Percentiles rank a stretch among this genome's conserved stretches.
These are phyloP conservation scores for Etheostoma cragini DNA, from an alignment of 2,113 vertebrate genomes.

Conservation along the genomic window DNA sequence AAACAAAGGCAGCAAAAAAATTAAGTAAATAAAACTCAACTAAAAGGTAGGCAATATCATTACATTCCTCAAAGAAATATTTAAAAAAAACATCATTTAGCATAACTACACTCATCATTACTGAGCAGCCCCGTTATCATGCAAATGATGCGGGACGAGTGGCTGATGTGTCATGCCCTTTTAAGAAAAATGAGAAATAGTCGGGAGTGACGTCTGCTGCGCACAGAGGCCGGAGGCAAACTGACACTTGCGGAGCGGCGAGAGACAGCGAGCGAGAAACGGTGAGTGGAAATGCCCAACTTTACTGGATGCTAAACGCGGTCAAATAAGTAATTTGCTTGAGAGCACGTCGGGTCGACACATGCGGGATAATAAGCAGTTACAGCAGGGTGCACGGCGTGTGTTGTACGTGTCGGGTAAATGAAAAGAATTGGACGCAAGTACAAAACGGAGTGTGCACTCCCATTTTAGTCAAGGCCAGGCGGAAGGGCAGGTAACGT, in stretches of 20 bases:
- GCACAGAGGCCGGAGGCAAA: constrained; percentile 71
- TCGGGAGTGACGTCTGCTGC: constrained; percentile 79
- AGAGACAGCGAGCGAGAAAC: constrained; percentile 81
- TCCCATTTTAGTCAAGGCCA: constrained; percentile 82
- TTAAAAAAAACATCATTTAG: too few species aligned
- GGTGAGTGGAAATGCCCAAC: constrained; percentile 78
- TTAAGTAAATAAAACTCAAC: too few species aligned
- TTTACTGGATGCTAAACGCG: constrained; percentile 56
- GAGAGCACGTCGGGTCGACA: not conserved
- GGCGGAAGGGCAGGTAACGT: constrained; percentile 82
- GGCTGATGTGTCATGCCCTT: constrained; percentile 76
- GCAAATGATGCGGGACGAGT: constrained; percentile 42
- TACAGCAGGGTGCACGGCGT: not conserved
- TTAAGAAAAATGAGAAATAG: constrained; percentile 78
- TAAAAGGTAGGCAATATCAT: too few species aligned
- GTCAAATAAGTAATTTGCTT: constrained; percentile 25
- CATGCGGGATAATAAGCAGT: not conserved
- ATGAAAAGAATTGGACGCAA: constrained; percentile 58
- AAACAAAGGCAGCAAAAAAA: too few species aligned
- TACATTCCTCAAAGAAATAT: too few species aligned
- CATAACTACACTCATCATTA: not conserved
- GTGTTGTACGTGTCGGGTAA: constrained; percentile 3
- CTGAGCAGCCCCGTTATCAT: constrained; percentile 34
- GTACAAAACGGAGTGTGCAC: constrained; percentile 66
- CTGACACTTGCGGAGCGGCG: constrained; percentile 83